Evolutionary conservation across 2,888 invertebrate genomes (phyloP), one percentile per base, ranked within the genome.

Genomic region (Chaitophorus viminalis): DNA sequence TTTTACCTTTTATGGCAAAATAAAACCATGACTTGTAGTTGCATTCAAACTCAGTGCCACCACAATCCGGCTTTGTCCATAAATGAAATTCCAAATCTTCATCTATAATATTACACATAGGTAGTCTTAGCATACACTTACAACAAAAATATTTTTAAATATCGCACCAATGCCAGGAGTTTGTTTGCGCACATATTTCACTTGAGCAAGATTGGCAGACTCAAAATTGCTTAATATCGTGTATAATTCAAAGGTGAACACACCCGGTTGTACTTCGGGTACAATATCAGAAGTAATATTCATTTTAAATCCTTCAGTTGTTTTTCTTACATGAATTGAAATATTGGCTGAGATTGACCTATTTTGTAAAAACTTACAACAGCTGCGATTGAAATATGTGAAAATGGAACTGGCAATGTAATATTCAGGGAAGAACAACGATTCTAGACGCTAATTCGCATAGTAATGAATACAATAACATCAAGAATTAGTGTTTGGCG

Each of bases 1-100:
- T 74, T 87, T 72, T 92, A 92, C 94, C 92, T 92, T 91, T 92
- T 87, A 98, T 92, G 17, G 96, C 97, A 92, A 98, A 98, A 92
- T 96, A 95, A 92, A 98, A 98, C 98, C 98, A 98, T 1, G 97
- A 97, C 89, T 97, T 93, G 91, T 97, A 97, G 82, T 95, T 95
- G 93, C 97, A 97, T 91, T 97, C 96, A 93, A 94, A 97, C 90
- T 95, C 94, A 0, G 97, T 97, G 39, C 96, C 97, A 75, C 93
- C 94, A 92, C 97, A 97, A 92, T 98, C 98, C 0, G 96, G 97
- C 90, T 94, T 94, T 1, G 97, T 97, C 97, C 97, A 97, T 81
- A 97, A 92, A 91, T 97, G 96, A 91, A 96, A 97, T 92, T 97
- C 97, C 92, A 94, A 94, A 91, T 95, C 95, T 39, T 87, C 87